Base-by-base conservation (phyloP, 2,113 vertebrate genomes). In the Pomatostomus ruficeps region DNA sequence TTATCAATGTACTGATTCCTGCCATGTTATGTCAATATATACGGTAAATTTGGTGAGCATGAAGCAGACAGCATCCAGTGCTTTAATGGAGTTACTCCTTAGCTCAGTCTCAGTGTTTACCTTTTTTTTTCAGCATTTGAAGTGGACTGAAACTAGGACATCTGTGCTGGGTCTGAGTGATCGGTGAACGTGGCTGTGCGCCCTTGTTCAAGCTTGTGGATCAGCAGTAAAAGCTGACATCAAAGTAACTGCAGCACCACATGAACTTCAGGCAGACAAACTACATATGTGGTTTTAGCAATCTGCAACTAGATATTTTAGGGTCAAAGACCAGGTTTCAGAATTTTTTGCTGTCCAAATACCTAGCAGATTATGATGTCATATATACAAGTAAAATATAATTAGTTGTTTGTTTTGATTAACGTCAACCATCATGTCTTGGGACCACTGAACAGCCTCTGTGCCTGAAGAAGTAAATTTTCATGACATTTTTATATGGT, bases 371-470 rank as follows among this genome's bases (percentile, higher is more conserved):
- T 68, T 78, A 55, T 26, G 19, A 51, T 85, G 67, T 82, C 70
- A 25, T 67, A 45, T 35, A 29, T 58, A 67, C 0, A 1, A 73
- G 35, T 49, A 38, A 85, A 94, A 59, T 83, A 73, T 76, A 82
- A 26, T 75, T 88, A 88, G 46, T 70, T 89, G 36, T 90, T 96
- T 87, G 63, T 75, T 94, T 91, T 87, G 35, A 54, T 91, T 85
- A 87, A 22, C 2, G 22, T 36, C 76, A 81, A 11, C 45, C 51
- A 28, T 77, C 66, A 12, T 4, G 6, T 76, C 73, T 62, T 65
- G 84, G 68, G 57, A 74, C 68, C 19, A 58, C 31, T 40, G 88
- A 76, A 49, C 9, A 85, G 22, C 23, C 86, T 88, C 65, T 90
- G 45, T 92, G n/a, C 49, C 54, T 38, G 31, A 26, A n/a, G 61